Conservation (phyloP, 2,888 invertebrate species). For the Cynaeus angustus region DNA sequence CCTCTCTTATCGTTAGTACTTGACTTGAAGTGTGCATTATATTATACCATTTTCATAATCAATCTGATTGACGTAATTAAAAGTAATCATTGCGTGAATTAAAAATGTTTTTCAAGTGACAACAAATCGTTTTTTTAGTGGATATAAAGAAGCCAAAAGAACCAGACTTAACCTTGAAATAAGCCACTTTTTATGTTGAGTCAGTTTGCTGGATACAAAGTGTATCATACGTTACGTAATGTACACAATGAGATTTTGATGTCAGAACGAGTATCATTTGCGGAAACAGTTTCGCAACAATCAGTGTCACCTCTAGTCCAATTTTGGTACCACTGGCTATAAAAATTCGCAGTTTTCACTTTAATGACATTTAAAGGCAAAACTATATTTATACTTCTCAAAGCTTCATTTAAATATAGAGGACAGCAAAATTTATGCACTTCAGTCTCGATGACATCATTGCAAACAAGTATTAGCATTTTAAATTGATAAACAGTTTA, state of each 20-base stretch:
- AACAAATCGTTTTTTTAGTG: too few species aligned
- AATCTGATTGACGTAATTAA: not conserved
- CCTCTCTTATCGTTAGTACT: slow-evolving; percentile 1
- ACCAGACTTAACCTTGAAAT: too few species aligned
- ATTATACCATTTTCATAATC: not conserved
- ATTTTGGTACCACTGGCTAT: too few species aligned
- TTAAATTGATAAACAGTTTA: slow-evolving; percentile 40
- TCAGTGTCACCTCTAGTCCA: too few species aligned
- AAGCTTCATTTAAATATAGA: slow-evolving; percentile 1
- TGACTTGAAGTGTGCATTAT: not conserved
- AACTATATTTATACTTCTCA: not conserved
- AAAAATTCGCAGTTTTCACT: not conserved
- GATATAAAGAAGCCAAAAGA: too few species aligned
- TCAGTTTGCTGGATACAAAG: too few species aligned
- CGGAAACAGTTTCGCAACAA: too few species aligned
- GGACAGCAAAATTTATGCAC: slow-evolving; percentile 19
- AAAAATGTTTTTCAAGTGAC: not conserved
- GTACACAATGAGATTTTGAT: too few species aligned
- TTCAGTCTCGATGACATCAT: slow-evolving; percentile 24
- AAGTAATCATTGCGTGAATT: not conserved
- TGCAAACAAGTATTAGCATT: slow-evolving; percentile 33
- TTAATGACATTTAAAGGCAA: not conserved
- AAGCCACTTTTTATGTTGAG: too few species aligned
- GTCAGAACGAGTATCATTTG: too few species aligned
- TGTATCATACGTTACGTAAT: too few species aligned